Conservation (phyloP, 2,113 vertebrate genomes). For the Cyanistes caeruleus region DNA sequence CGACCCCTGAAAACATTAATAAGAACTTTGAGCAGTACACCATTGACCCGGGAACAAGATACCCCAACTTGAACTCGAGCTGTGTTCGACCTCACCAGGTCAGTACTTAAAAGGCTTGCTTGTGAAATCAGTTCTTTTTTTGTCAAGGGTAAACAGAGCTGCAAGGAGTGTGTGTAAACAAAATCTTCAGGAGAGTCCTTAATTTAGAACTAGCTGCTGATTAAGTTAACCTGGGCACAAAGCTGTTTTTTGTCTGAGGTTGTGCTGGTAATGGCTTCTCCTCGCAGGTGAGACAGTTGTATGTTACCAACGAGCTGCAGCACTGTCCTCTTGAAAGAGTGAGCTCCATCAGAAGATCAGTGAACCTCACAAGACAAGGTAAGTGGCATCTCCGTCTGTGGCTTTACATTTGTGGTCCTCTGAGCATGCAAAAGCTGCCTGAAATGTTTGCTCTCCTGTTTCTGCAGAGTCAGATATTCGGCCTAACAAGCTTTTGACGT, state of each 20-base stretch:
- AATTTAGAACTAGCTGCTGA: not conserved
- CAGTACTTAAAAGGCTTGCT: constrained; percentile 30
- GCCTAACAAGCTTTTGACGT: constrained; percentile 89
- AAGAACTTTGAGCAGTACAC: constrained; percentile 99
- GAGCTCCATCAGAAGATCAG: constrained; percentile 85
- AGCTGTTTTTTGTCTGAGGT: not conserved
- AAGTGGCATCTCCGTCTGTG: not conserved
- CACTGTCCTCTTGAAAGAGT: constrained; percentile 82
- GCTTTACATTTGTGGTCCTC: not conserved
- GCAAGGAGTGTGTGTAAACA: not conserved
- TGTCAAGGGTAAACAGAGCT: not conserved
- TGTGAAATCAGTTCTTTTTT: not conserved
- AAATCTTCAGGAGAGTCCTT: not conserved
- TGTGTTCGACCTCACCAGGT: constrained; percentile 92
- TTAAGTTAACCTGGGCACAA: not conserved
- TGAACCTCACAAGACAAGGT: constrained; percentile 87
- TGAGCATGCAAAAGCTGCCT: not conserved
- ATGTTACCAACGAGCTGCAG: constrained; percentile 85
- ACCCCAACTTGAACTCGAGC: constrained; percentile 91
- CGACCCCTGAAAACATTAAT: constrained; percentile 93
- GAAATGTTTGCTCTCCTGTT: not conserved
- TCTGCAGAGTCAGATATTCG: constrained; percentile 88
- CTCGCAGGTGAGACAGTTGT: constrained; percentile 88
- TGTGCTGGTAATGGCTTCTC: not conserved
- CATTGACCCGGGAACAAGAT: constrained; percentile 90